Base-by-base conservation (phyloP, 2,113 vertebrate species). In the Chlorodrepanis virens region DNA sequence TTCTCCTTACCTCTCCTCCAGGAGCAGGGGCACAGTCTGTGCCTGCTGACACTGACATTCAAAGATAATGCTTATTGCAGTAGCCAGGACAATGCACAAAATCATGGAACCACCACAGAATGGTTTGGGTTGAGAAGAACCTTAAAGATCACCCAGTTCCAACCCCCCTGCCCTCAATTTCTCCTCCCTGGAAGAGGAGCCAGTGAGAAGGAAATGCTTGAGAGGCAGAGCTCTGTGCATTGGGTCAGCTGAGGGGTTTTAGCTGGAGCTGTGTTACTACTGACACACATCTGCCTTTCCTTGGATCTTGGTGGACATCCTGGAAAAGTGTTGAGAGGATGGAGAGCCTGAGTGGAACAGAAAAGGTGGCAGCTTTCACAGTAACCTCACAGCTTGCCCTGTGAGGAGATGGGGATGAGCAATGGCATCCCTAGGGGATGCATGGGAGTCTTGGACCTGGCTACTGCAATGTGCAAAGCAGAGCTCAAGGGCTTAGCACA, bases 251-350 rank as follows among this genome's bases (percentile, higher is more conserved):
- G 67, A 74, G 12, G n/a, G 12, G 16, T 49, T 93, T 83, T 33
- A 19, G 44, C 5, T 13, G 39, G 87, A 76, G 29, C 25, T 39
- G 28, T 25, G 2, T 29, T 5, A 6, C 23, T 52, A 1, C 37
- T 1, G 1, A 25, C 65, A 25, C 0, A 0, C 0, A 1, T 20
- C 28, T 4, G 1, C 28, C 25, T 82, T 64, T 60, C 3, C 2
- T 49, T 37, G 47, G 53, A 5, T 18, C 82, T 52, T 47, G 49
- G 35, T 44, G 59, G 44, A 2, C 27, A 21, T 7, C 42, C 5
- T 2, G 1, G 59, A 65, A 49, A 72, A 33, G 40, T 27, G 77
- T 54, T 9, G n/a, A 68, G 81, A 0, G 3, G 61, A 42, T 9
- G 16, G 2, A 23, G 50, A 60, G 63, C 59, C 67, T 1, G 3